phyloP scores from a whole-genome alignment of 2,113 vertebrate species.

The Peromyscus californicus region DNA sequence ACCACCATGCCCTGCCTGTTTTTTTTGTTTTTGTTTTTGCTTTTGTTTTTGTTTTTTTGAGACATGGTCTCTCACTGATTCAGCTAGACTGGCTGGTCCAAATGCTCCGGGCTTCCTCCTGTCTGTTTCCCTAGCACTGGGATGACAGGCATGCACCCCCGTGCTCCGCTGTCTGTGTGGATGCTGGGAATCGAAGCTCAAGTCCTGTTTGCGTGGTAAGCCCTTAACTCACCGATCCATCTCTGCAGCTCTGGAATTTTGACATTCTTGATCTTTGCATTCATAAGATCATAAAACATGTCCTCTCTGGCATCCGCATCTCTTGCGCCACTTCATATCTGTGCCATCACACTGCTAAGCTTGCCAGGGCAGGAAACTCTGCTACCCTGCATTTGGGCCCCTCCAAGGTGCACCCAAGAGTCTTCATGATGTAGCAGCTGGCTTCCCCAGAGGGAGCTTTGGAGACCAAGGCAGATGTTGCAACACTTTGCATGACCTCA shows the following conservation, averaged over 20 bases:
- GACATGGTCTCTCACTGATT: neutral
- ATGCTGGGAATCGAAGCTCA: neutral
- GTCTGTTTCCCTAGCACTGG: neutral
- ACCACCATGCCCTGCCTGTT: neutral
- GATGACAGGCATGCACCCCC: neutral
- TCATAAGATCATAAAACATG: neutral
- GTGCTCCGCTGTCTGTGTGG: neutral
- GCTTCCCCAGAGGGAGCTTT: neutral
- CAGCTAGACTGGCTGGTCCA: neutral
- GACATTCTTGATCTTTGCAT: neutral
- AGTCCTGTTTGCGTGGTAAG: neutral
- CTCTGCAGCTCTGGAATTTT: neutral
- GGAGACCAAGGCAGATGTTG: neutral
- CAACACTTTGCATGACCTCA: neutral
- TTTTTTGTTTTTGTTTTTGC: no score
- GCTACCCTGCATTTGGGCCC: rapidly evolving
- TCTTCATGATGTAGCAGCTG: neutral
- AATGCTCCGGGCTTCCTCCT: neutral
- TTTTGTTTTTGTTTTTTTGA: neutral
- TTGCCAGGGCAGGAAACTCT: neutral
- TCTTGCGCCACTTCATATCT: neutral
- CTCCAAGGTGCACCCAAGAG: rapidly evolving
- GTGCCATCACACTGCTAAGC: rapidly evolving
- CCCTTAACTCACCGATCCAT: neutral
- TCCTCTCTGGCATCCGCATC: neutral